phyloP scores from a whole-genome alignment of 92 coral and sea anemone species.

The Paramuricea clavata region DNA sequence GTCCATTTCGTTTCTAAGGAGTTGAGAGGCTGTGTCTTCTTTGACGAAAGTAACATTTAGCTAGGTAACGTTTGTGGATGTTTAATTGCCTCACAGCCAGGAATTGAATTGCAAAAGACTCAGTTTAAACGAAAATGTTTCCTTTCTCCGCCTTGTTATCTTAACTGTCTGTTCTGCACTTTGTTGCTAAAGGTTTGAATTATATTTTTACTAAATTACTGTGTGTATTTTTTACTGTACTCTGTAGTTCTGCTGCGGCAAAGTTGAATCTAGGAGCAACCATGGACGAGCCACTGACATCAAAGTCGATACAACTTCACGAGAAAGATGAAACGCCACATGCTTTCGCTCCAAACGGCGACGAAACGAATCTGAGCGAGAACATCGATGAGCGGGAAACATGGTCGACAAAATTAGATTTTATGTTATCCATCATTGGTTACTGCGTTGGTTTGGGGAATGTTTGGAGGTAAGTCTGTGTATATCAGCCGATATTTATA shows the following conservation, averaged over 20 bases:
- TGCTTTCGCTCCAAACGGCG: not conserved
- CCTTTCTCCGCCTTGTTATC: too few relatives aligned
- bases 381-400: constrained; percentile 73
- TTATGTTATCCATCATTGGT: constrained; percentile 80
- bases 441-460: constrained; percentile 84
- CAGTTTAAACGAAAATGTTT: too few relatives aligned
- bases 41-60: too few relatives aligned
- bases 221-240: not conserved
- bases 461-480: too few relatives aligned
- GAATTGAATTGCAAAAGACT: too few relatives aligned
- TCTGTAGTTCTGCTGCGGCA: not conserved
- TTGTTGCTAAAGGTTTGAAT: too few relatives aligned
- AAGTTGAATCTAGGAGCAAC: not conserved
- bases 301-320: not conserved
- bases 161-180: too few relatives aligned
- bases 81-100: too few relatives aligned
- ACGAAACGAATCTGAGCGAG: not conserved
- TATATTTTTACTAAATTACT: too few relatives aligned
- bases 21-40: too few relatives aligned
- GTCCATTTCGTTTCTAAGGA: too few relatives aligned
- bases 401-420: constrained; percentile 83
- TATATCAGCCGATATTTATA: constrained; percentile 83
- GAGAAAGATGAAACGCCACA: not conserved
- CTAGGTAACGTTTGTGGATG: too few relatives aligned
- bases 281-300: not conserved